phyloP scores from a whole-genome alignment of 2,113 vertebrate genomes.

The Meriones unguiculatus region DNA sequence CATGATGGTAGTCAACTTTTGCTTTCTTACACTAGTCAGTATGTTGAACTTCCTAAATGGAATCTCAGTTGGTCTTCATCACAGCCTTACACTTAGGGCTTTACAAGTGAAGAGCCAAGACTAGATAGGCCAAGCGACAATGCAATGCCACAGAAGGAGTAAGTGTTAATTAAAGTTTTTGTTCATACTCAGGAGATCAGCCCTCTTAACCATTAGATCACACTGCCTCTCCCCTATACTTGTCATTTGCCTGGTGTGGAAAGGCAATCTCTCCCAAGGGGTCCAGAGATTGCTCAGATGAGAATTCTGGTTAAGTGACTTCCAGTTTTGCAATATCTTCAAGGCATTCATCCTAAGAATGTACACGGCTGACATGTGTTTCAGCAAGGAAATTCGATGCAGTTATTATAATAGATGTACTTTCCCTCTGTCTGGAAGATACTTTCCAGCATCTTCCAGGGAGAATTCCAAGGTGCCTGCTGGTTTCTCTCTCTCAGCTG shows the following conservation, averaged over 20 bases:
- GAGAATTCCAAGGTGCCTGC: not conserved
- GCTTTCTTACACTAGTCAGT: not conserved
- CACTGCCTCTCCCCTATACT: no score
- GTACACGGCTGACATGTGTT: not conserved
- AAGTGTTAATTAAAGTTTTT: not conserved
- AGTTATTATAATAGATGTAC: rapidly evolving
- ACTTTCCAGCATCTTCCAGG: not conserved
- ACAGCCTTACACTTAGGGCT: not conserved
- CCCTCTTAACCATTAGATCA: not conserved
- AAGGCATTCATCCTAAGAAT: not conserved
- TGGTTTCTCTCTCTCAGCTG: not conserved
- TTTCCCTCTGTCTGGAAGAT: not conserved
- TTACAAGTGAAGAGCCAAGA: not conserved
- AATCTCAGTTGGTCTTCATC: not conserved
- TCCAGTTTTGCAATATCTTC: not conserved
- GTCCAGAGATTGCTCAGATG: not conserved
- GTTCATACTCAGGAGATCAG: not conserved
- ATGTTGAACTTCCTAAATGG: not conserved
- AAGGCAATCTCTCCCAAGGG: not conserved
- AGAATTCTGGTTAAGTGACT: not conserved
- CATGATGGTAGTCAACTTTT: not conserved
- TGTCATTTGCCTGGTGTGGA: not conserved
- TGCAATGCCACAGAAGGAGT: not conserved
- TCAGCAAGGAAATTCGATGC: not conserved
- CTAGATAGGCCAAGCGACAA: not conserved